phyloP scores from a whole-genome alignment of 2,113 vertebrate species.

The Vidua chalybeata region DNA sequence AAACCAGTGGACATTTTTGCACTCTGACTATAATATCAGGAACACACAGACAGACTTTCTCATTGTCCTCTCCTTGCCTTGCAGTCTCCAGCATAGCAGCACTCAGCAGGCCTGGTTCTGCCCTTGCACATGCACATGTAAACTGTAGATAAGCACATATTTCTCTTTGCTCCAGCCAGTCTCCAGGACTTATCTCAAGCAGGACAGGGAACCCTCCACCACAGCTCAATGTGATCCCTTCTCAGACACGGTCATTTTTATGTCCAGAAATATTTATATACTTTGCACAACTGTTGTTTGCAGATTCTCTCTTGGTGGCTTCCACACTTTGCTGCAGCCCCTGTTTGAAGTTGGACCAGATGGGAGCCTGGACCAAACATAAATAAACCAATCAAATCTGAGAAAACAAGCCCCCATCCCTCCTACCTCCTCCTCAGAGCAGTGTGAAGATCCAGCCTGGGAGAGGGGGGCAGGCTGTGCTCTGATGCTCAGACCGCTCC shows the following conservation, averaged over 20 bases:
- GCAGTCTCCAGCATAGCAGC: background rate
- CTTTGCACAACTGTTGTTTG: constrained; percentile 56
- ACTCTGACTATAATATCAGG: background rate
- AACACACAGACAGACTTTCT: constrained; percentile 1
- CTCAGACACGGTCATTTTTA: constrained; percentile 45
- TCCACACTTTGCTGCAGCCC: constrained; percentile 31
- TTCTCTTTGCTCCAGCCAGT: background rate
- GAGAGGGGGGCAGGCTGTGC: constrained; percentile 41
- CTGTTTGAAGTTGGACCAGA: constrained; percentile 79
- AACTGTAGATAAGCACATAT: background rate
- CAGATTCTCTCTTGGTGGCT: constrained; percentile 70
- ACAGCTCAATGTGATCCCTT: background rate
- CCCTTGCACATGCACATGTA: constrained; percentile 16
- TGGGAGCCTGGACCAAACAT: constrained; percentile 74
- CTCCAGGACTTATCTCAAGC: constrained; percentile 36
- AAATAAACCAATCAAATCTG: constrained; percentile 89
- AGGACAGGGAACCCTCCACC: background rate
- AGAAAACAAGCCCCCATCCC: constrained; percentile 82
- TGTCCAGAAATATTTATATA: constrained; percentile 68
- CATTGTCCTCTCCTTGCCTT: background rate
- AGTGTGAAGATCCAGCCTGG: background rate
- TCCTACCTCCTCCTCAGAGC: constrained; percentile 68
- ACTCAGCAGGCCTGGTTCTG: constrained; percentile 45
- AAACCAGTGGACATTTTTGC: background rate
- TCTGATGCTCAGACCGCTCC: constrained; percentile 52